phyloP scores from a whole-genome alignment of 2,797 vertebrate species.

The Spinus olivaceus region DNA sequence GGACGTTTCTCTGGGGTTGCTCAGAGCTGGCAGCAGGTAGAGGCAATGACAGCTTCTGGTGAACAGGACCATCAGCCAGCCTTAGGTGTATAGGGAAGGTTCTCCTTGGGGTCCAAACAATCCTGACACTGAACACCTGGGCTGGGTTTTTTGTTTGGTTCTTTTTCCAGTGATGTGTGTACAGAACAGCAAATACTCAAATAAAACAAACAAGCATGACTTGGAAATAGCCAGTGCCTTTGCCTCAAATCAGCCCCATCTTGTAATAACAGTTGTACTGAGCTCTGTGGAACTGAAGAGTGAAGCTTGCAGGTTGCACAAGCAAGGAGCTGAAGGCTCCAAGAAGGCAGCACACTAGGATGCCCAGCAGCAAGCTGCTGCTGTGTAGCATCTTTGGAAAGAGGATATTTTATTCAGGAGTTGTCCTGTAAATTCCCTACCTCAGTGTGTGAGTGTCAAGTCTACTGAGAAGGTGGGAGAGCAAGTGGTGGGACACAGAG shows the following conservation, averaged over 20 bases:
- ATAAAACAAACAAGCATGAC: not conserved
- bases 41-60: not conserved
- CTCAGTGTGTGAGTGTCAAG: not conserved
- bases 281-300: not conserved
- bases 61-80: not conserved
- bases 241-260: not conserved
- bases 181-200: not conserved
- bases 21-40: not conserved
- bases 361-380: not conserved
- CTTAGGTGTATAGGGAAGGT: not conserved
- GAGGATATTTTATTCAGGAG: not conserved
- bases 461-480: not conserved
- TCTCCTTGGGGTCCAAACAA: not conserved
- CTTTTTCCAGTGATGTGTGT: not conserved
- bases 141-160: not conserved
- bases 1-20: fast-evolving
- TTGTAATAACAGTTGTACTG: not conserved
- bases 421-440: not conserved
- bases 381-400: not conserved
- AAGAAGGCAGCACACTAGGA: fast-evolving
- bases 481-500: not conserved
- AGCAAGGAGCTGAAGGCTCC: not conserved
- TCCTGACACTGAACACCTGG: not conserved
- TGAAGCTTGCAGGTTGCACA: not conserved
- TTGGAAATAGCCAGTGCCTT: not conserved